Evolutionary conservation across 2,888 invertebrate species (phyloP), one percentile per base, ranked within the genome.

Genomic region (Villa cingulata): DNA sequence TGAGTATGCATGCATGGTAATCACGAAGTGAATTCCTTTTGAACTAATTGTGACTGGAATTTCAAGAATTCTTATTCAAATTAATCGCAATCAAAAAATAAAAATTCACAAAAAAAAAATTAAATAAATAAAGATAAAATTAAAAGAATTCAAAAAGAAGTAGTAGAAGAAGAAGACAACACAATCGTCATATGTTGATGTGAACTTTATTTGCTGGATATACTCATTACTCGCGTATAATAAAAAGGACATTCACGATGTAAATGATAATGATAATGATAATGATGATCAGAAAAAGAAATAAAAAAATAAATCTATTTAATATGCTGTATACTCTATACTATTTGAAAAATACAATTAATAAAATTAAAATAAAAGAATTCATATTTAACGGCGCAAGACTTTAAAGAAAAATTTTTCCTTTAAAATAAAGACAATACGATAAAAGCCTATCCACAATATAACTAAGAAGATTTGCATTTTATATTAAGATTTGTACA

Each of bases 1-100:
- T 23, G 23, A 7, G 23, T 23, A 18, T 41, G 12, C 37, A 40
- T 39, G 32, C 19, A 29, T 39, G 39, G 42, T 42, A 43, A 43
- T 43, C 39, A 38, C 38, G 48, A 39, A 43, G 37, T 23, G 48
- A 48, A 51, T 51, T 46, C 46, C 44, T 49, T 39, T 37, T 27
- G 51, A 48, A 46, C 51, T 51, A 51, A 51, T 51, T 51, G 48
- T 46, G 42, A 48, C 37, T 41, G 51, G 46, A 44, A 51, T 51
- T 48, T 46, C 37, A 46, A 37, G 49, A 51, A 51, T 51, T 51
- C 45, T 47, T 49, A 51, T 51, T 51, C 51, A 51, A 51, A 51
- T 51, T 51, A 46, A 44, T 46, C 45, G 34, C 19, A 46, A 45
- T 46, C 42, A 45, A 29, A 45, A 46, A 23, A 46, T 48, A 41